Base-by-base conservation (phyloP, 2,888 invertebrate species). In the Cotesia congregata region DNA sequence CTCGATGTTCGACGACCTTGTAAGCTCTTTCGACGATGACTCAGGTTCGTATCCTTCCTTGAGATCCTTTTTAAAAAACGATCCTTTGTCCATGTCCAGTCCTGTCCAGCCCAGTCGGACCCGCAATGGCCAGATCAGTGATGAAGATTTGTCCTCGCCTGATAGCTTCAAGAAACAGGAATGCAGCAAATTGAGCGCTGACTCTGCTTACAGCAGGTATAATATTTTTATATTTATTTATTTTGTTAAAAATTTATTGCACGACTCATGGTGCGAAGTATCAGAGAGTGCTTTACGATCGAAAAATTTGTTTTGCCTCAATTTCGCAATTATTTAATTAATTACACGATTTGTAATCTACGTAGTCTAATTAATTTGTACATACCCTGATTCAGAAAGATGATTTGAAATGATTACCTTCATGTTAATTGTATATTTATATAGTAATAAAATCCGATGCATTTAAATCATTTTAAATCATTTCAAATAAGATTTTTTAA, bases 201-300 rank as follows among this genome's bases (percentile, higher is more conserved):
- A 96, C 90, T 96, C 96, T 40, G 96, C 96, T 74, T 96, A 96
- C 90, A 95, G 95, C 92, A 96, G 96, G 96, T 96, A 91, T 91
- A 91, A 90, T 90, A 90, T 79, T 78, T 39, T n/a, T 17, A 30
- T 74, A 77, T 86, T 41, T 60, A n/a, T 7, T 20, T n/a, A 9
- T 2, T 2, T 71, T 38, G 5, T 1, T 61, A n/a, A 17, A 30
- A 15, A 5, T 62, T 72, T n/a, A 60, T 30, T 17, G 17, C 17
- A 17, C 17, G 17, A 17, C 17, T 17, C 17, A 17, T 17, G 17
- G 17, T 17, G 17, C 17, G 17, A 17, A 17, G 17, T 1, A 17
- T 17, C 17, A 17, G 1, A 17, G 17, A 17, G 17, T 1, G 17
- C 17, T 17, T 17, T 17, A 17, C 17, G 17, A 17, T 17, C 17